Percentiles rank a stretch among this genome's conserved stretches.
Conservation (phyloP, 2,113 vertebrate species). For the Axis porcinus region DNA sequence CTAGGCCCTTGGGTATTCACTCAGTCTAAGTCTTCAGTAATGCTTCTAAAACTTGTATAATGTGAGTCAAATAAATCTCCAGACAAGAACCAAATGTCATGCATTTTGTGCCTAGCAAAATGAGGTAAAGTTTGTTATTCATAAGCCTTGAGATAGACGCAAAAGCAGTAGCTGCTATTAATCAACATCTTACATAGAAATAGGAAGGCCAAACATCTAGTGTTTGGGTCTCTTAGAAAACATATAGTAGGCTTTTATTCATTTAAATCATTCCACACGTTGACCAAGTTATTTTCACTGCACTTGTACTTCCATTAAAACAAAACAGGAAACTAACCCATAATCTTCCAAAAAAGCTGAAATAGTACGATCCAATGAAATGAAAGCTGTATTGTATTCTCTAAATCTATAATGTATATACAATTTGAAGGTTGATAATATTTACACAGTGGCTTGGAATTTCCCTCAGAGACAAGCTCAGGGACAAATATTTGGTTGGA, state of each 20-base stretch:
- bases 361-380: background rate
- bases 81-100: background rate
- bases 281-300: conserved; percentile 58
- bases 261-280: conserved; percentile 52
- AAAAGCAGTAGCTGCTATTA: background rate
- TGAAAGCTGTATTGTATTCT: background rate
- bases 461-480: background rate
- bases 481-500: background rate
- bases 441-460: background rate
- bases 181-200: background rate
- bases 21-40: background rate
- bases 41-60: conserved; percentile 14
- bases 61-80: background rate
- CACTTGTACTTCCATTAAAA: conserved; percentile 71
- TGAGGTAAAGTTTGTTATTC: background rate
- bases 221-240: conserved; percentile 53
- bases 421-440: background rate
- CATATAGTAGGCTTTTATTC: conserved; percentile 29
- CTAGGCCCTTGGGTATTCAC: background rate
- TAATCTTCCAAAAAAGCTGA: conserved; percentile 16
- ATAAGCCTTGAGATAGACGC: background rate
- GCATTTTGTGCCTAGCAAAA: background rate
- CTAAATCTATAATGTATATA: background rate
- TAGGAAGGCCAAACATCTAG: conserved; percentile 33
- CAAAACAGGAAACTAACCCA: conserved; percentile 60